phyloP scores from a whole-genome alignment of 92 coral and sea anemone genomes.

The Anthopleura xanthogrammica region DNA sequence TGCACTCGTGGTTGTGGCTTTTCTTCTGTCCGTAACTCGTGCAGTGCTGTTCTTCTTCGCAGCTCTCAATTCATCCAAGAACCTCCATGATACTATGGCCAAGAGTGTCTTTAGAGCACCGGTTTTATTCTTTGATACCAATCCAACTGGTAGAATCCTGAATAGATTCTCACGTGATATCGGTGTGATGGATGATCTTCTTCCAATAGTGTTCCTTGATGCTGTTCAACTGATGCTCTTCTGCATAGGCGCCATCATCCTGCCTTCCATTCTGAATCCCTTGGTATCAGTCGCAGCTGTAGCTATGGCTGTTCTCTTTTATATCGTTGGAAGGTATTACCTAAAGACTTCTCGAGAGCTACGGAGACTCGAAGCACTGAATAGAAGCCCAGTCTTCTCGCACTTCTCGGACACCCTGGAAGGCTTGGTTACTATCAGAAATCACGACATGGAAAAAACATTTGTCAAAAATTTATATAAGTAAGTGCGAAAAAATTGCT shows the following conservation, averaged over 20 bases:
- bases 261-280: constrained; percentile 45
- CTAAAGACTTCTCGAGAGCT: constrained; percentile 68
- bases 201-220: constrained; percentile 48
- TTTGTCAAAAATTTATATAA: constrained; percentile 45
- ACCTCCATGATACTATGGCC: constrained; percentile 49
- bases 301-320: constrained; percentile 47
- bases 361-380: constrained; percentile 59
- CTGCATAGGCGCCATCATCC: constrained; percentile 48
- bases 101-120: constrained; percentile 51
- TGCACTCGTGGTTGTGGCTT: constrained; percentile 35
- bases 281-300: constrained; percentile 52
- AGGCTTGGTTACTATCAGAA: constrained; percentile 58
- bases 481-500: constrained; percentile 4
- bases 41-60: constrained; percentile 49
- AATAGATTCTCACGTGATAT: constrained; percentile 51
- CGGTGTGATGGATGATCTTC: constrained; percentile 49
- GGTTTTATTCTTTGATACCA: constrained; percentile 51
- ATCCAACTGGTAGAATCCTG: constrained; percentile 51
- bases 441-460: constrained; percentile 34
- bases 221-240: constrained; percentile 45
- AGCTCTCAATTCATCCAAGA: constrained; percentile 46
- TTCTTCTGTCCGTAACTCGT: constrained; percentile 40
- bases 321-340: constrained; percentile 56
- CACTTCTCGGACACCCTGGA: constrained; percentile 61
- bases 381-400: constrained; percentile 53